Base-by-base conservation (phyloP, 2,888 invertebrate genomes). In the Parochlus steinenii region DNA sequence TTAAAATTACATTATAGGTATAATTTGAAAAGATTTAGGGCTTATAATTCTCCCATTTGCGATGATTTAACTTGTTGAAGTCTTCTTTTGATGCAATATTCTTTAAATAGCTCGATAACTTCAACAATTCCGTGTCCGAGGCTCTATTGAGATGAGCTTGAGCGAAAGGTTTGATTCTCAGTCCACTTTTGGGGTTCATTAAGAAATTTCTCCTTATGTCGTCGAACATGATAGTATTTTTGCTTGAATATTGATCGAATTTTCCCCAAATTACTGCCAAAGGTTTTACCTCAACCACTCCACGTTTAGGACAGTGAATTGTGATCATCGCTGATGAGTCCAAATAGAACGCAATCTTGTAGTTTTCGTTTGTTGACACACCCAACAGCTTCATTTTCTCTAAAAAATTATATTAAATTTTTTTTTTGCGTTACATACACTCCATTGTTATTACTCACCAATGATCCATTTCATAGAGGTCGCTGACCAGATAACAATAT, bases 401-500 rank as follows among this genome's bases (percentile, higher is more conserved):
- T n/a, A n/a, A n/a, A n/a, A n/a, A n/a, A n/a, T n/a, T n/a, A n/a
- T n/a, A n/a, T n/a, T n/a, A n/a, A n/a, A n/a, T n/a, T n/a, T n/a
- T n/a, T n/a, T n/a, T n/a, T n/a, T n/a, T n/a, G n/a, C n/a, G n/a
- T n/a, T n/a, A n/a, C n/a, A n/a, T n/a, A n/a, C n/a, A n/a, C n/a
- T n/a, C n/a, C n/a, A n/a, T n/a, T n/a, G n/a, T n/a, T n/a, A n/a
- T n/a, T n/a, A n/a, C n/a, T n/a, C n/a, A n/a, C n/a, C n/a, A 47
- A 92, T 85, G 28, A 97, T 93, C 93, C 93, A 95, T 50, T 87
- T 90, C 92, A 95, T 93, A 41, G 85, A 83, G 0, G 95, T 95
- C 0, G 95, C 95, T 4, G 95, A 95, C 95, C 95, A 97, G 44
- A 97, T 93, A 1, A 87, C 92, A 44, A 95, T 93, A 50, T 95